Evolutionary conservation across 2,888 invertebrate species (phyloP).

Genomic region (Monopis laevigella): DNA sequence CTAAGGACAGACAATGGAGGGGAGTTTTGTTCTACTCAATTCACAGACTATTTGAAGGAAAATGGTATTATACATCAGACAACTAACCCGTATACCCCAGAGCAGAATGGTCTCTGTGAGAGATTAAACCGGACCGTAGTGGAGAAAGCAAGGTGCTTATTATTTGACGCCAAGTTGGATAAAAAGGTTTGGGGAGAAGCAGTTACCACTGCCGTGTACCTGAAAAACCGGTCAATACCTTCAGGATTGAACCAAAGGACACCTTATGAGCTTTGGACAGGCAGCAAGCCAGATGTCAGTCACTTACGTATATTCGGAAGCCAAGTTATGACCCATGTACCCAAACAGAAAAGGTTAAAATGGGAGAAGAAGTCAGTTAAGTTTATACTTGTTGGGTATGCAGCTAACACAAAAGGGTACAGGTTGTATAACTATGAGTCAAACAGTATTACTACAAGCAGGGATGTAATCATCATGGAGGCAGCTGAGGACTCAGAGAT

Average conservation of each 20-base stretch:
- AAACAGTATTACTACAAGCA: slow-evolving; percentile 7
- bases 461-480: slow-evolving; percentile 16
- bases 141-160: slow-evolving; percentile 15
- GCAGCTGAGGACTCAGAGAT: no score
- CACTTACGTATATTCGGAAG: slow-evolving; percentile 15
- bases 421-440: slow-evolving; percentile 6
- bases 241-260: slow-evolving; percentile 2
- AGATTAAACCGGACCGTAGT: slow-evolving; percentile 24
- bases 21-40: slow-evolving; percentile 19
- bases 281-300: slow-evolving; percentile 14
- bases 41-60: slow-evolving; percentile 18
- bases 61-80: not conserved
- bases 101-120: slow-evolving; percentile 20
- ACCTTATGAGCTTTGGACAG: slow-evolving; percentile 15
- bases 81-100: not conserved
- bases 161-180: not conserved
- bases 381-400: slow-evolving; percentile 16
- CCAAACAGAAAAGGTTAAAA: slow-evolving; percentile 15
- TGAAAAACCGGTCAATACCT: slow-evolving; percentile 15
- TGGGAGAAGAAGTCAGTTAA: slow-evolving; percentile 14
- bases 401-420: slow-evolving; percentile 15
- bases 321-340: slow-evolving; percentile 3
- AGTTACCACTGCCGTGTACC: not conserved
- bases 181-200: not conserved
- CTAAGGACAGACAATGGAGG: slow-evolving; percentile 15